Base-by-base conservation (phyloP, 2,113 vertebrate species). In the Pandion haliaetus region DNA sequence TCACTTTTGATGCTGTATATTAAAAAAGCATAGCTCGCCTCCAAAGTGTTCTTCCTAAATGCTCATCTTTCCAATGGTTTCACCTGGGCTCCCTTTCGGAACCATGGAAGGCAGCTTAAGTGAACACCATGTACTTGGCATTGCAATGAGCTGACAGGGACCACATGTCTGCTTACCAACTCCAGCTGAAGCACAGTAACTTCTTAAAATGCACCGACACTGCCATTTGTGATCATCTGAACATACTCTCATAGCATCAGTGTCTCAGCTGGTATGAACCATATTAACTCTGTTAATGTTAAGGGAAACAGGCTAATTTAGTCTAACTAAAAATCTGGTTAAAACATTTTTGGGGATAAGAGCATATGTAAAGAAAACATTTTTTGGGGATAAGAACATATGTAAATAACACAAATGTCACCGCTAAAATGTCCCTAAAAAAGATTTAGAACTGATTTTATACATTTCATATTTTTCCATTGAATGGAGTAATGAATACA, bases 71-170 rank as follows among this genome's bases (percentile, higher is more conserved):
- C 45, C 55, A 66, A 0, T 67, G 45, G 69, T 79, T 89, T 95
- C 65, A 78, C 78, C 82, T 95, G 65, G 44, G 32, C 57, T 95
- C n/a, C 50, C 52, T 90, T 91, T 79, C 90, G 78, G 57, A 85
- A 13, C 42, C 84, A 38, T 77, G 84, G 65, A 87, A 93, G 55
- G 47, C 77, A 87, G 59, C 65, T 87, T 78, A 93, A 93, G 66
- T 87, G 87, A 87, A 74, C 61, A 66, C 52, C 65, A n/a, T 67
- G 70, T 91, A 84, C 82, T 94, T 95, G 73, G 77, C 90, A 91
- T 50, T 87, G 74, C 74, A 71, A 8, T 79, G 77, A 86, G 63
- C 77, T 96, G 69, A 66, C 57, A 78, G 82, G 61, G 66, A 85
- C 70, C 78, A 87, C 81, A 70, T 93, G 73, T 59, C 92, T 94